Conservation (phyloP, 2,113 vertebrate species). For the Vidua macroura region DNA sequence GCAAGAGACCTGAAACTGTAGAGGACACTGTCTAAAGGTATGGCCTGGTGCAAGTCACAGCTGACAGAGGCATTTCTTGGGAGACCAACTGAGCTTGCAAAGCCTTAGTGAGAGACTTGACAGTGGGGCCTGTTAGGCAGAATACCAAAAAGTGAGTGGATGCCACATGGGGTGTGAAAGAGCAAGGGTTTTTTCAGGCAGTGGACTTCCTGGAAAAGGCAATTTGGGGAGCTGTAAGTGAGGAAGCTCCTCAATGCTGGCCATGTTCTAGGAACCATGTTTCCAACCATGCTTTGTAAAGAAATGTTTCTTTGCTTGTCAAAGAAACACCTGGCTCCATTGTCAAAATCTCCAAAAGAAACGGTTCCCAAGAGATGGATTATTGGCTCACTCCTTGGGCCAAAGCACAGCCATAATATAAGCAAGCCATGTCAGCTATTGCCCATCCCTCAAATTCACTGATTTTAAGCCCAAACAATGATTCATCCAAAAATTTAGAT, state of each 20-base stretch:
- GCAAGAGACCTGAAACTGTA: not conserved
- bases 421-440: not conserved
- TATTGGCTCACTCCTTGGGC: not conserved
- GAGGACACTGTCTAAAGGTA: not conserved
- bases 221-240: not conserved
- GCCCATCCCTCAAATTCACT: accelerated
- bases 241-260: not conserved
- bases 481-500: not conserved
- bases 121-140: not conserved
- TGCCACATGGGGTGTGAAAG: not conserved
- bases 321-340: not conserved
- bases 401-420: not conserved
- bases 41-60: not conserved
- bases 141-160: not conserved
- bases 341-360: not conserved
- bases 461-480: not conserved
- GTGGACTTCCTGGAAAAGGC: not conserved
- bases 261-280: accelerated
- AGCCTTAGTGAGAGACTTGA: not conserved
- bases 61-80: not conserved
- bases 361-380: not conserved
- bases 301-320: not conserved
- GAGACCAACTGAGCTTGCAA: not conserved
- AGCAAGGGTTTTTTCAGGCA: not conserved
- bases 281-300: not conserved